A percentile compares a stretch with the other conserved stretches of the same genome.
Conservation (phyloP, 2,888 invertebrate genomes). For the Heliconius cydno region DNA sequence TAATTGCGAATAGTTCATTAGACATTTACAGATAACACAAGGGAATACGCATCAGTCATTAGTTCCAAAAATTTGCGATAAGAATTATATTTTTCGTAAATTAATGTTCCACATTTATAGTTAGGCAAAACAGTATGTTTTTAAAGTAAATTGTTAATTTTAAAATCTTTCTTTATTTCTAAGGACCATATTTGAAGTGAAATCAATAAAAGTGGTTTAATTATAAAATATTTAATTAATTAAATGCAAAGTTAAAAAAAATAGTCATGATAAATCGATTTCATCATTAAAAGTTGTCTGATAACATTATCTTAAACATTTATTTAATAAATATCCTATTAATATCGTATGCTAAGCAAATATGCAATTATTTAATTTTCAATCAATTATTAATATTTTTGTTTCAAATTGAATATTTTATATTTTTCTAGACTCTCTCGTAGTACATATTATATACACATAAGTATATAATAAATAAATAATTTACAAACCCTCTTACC, state of each 20-base stretch:
- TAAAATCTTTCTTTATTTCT: background rate
- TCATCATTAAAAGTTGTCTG: constrained; percentile 26
- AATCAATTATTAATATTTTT: background rate
- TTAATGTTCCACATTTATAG: constrained; percentile 39
- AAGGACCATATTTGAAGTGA: background rate
- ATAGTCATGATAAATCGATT: constrained; percentile 38
- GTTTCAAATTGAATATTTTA: background rate
- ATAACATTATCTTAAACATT: constrained; percentile 35
- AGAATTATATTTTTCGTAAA: constrained; percentile 48
- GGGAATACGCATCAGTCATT: constrained; percentile 64
- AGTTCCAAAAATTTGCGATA: constrained; percentile 66
- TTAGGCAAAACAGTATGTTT: background rate
- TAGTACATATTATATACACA: background rate
- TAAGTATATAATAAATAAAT: constrained; percentile 39
- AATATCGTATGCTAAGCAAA: constrained; percentile 4
- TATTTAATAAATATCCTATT: constrained; percentile 21
- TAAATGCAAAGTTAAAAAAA: background rate
- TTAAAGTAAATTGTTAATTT: background rate
- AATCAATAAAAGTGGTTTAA: too few species aligned
- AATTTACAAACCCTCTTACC: constrained; percentile 70
- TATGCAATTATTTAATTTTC: constrained; percentile 13
- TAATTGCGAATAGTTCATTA: constrained; percentile 79
- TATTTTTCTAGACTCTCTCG: background rate
- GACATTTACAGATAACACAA: constrained; percentile 71
- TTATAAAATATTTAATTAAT: background rate